phyloP scores from a whole-genome alignment of 1,140 invertebrate species.

The Acyrthosiphon pisum region DNA sequence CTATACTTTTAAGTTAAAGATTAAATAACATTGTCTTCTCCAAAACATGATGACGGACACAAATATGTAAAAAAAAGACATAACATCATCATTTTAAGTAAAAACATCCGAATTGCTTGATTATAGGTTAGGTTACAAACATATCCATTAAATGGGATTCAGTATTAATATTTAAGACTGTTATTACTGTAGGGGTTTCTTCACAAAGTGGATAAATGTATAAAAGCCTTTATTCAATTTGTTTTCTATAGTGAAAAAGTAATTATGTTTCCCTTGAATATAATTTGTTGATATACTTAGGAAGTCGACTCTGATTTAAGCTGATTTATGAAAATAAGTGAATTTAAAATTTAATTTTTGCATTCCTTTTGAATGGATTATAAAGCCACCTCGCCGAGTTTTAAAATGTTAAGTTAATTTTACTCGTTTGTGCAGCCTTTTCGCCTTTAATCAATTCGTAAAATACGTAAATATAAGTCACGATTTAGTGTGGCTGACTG shows the following conservation, averaged over 20 bases:
- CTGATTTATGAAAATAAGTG: neutral
- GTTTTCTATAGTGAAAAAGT: neutral
- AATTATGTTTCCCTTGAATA: neutral
- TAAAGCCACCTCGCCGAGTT: neutral
- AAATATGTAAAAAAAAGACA: neutral
- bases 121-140: neutral
- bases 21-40: neutral
- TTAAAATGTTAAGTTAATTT: neutral
- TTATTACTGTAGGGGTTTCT: neutral
- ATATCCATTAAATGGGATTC: neutral
- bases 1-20: neutral
- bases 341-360: neutral
- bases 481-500: neutral
- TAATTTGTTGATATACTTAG: constrained; percentile 5
- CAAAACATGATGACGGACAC: neutral
- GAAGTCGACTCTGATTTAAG: neutral
- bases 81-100: neutral
- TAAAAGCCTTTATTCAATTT: neutral
- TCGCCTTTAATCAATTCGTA: neutral
- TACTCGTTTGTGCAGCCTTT: neutral
- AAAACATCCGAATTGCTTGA: neutral
- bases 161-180: neutral
- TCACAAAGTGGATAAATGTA: neutral
- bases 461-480: neutral
- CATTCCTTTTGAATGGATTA: neutral